Evolutionary conservation across 2,797 vertebrate genomes (phyloP), one percentile per base, ranked within the genome.

Genomic region (Eupleurogrammus muticus): DNA sequence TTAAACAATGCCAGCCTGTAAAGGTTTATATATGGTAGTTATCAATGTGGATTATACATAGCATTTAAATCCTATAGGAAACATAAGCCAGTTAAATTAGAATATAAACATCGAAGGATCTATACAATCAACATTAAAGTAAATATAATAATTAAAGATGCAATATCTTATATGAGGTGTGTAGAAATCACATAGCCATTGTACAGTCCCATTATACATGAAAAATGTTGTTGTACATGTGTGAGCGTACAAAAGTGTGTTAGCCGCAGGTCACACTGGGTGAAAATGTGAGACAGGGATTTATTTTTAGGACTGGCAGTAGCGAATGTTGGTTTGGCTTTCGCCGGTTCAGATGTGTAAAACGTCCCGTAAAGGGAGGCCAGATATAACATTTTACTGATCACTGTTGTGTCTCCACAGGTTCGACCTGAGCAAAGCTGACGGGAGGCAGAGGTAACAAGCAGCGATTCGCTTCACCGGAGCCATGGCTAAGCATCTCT

Each of bases 291-390:
- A 69, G 42, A 35, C 17, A 5, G 12, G 34, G 13, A 17, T 12
- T 46, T 79, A 70, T 76, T 73, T 73, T 77, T 51, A 63, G 53
- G 61, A 23, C 23, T 24, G 53, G 38, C 35, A 32, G 1, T 35
- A 23, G 20, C 13, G n/a, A n/a, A 19, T 67, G 53, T 13, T 53
- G 40, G 4, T 56, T 38, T 52, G 44, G 12, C 23, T 71, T 59
- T 55, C 34, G 36, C 46, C 20, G 28, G 5, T 16, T 35, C 12
- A 19, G 20, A 57, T 13, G 6, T 21, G 19, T 11, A n/a, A 19
- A 60, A 21, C 52, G 10, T 69, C 47, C 14, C 34, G 10, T 14
- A 50, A 54, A 63, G 57, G 4, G n/a, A 4, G 0, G 5, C n/a
- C 17, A 8, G 28, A 54, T 42, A 51, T 34, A 64, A 52, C 3